Evolutionary conservation across 2,113 vertebrate genomes (phyloP).

Genomic region (Globicephala melas): DNA sequence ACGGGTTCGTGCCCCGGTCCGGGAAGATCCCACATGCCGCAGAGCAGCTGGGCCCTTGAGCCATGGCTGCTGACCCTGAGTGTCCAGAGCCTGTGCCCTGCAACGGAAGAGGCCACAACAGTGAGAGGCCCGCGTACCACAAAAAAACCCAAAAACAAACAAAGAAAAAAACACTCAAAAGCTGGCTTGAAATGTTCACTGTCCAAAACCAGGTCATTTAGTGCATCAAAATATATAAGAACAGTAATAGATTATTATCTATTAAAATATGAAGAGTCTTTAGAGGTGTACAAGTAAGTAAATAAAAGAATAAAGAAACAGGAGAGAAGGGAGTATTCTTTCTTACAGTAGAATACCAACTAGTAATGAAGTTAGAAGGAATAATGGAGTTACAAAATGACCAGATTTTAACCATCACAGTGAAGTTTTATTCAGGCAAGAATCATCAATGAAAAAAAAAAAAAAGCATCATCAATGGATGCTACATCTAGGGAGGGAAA

Average conservation of each 20-base stretch:
- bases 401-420: not conserved
- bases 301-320: not conserved
- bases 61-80: no score
- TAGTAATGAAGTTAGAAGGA: not conserved
- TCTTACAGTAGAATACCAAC: not conserved
- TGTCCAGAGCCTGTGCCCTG: no score
- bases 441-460: not conserved
- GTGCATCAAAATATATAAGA: not conserved
- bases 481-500: not conserved
- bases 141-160: no score
- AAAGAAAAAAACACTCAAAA: not conserved
- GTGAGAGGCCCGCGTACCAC: no score
- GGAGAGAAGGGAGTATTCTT: not conserved
- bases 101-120: no score
- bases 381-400: not conserved
- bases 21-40: not conserved
- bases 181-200: not conserved
- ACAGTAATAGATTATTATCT: not conserved
- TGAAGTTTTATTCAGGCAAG: not conserved
- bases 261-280: not conserved
- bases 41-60: no score
- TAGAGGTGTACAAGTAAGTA: not conserved
- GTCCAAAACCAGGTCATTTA: not conserved
- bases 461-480: no score
- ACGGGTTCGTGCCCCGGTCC: no score